Evolutionary conservation across 2,888 invertebrate species (phyloP), one percentile per base, ranked within the genome.

Genomic region (Ernsta delagoae): DNA sequence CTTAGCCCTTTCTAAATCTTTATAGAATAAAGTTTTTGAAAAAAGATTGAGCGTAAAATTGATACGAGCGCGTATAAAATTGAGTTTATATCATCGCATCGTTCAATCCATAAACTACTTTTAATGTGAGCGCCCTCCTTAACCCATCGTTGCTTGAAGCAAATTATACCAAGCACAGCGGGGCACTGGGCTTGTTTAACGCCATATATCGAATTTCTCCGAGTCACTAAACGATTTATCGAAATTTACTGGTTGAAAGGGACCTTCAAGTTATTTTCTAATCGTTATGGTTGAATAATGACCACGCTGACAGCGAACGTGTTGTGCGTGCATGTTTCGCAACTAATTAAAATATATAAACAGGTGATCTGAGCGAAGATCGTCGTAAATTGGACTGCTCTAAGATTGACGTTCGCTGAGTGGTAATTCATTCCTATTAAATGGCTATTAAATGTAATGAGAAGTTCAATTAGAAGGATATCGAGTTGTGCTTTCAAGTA

Each of bases 121-220:
- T 24, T 59, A 59, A 59, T 8, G 61, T 72, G 65, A 67, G 43
- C 9, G 59, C 69, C n/a, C 36, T 53, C 54, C 62, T 62, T 67
- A 71, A 71, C 65, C 56, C 41, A 43, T 70, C 75, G 57, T 9
- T 74, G 73, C 75, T 77, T 75, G 77, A 83, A 82, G 85, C 86
- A 89, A 89, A 89, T 89, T 88, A 87, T 85, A 80, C 84, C 76
- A 75, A 77, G 78, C 88, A 72, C 88, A 88, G 88, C 87, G 82
- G 88, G 88, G 76, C 72, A 75, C 75, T 70, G 77, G 75, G 74
- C 79, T 79, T 77, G 80, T 80, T 85, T 84, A 83, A 79, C 84
- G 80, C 87, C 79, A 80, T 85, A 82, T 83, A 85, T 84, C 81
- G 83, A 84, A 84, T 85, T 84, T 81, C 82, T 85, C 83, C 81